Conservation (phyloP, 2,113 vertebrate species). For the Rhinoderma darwinii region DNA sequence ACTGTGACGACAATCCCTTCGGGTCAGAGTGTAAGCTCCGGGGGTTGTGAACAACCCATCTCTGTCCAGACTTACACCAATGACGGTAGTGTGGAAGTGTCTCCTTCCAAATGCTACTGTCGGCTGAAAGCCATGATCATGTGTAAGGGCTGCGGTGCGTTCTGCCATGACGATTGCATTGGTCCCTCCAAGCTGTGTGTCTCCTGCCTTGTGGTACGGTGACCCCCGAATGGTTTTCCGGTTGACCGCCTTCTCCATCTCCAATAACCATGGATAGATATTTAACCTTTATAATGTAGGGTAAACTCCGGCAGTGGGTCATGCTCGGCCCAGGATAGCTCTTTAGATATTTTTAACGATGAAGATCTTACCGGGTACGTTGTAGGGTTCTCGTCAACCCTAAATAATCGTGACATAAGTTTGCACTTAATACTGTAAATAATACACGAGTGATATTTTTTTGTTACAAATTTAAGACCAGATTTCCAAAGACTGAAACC, state of each 20-base stretch:
- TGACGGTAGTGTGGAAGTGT: slow-evolving; percentile 78
- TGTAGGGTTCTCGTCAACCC: slow-evolving; percentile 62
- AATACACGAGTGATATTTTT: slow-evolving; percentile 66
- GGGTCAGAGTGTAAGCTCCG: slow-evolving; percentile 71
- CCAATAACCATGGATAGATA: neutral
- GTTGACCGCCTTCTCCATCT: too few species aligned
- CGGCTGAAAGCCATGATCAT: slow-evolving; percentile 99
- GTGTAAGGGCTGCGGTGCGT: slow-evolving; percentile 96
- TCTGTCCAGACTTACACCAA: slow-evolving; percentile 85
- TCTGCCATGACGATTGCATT: slow-evolving; percentile 98
- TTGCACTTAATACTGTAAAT: slow-evolving; percentile 91
- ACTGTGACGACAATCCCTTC: slow-evolving; percentile 94
- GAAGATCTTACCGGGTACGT: slow-evolving; percentile 32
- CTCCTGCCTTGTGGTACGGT: slow-evolving; percentile 95
- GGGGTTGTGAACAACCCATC: slow-evolving; percentile 75
- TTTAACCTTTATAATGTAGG: neutral
- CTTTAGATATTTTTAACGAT: neutral
- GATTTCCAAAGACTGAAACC: slow-evolving; percentile 44
- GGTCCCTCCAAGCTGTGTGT: slow-evolving; percentile 97
- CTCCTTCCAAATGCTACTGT: slow-evolving; percentile 95
- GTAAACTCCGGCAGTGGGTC: neutral
- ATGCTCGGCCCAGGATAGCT: neutral
- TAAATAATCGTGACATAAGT: slow-evolving; percentile 83
- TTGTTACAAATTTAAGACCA: neutral
- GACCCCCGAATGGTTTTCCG: slow-evolving; percentile 42